A percentile compares a stretch with the other conserved stretches of the same genome.
phyloP scores from a whole-genome alignment of 64 coral and sea anemone species.

The Pachyseris speciosa region DNA sequence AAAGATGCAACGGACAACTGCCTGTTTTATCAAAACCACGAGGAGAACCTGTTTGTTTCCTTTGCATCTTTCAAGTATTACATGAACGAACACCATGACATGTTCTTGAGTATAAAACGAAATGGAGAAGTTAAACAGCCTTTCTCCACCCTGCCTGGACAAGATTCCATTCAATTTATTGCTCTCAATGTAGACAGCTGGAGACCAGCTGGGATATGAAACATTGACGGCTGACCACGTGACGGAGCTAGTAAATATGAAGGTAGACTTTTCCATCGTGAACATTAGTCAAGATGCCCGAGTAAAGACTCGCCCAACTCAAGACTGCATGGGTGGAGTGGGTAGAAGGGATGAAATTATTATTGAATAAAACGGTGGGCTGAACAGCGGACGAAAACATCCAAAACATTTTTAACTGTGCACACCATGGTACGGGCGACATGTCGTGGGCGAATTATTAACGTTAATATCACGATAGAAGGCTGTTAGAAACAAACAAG shows the following conservation, averaged over 20 bases:
- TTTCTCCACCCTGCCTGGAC: constrained; percentile 55
- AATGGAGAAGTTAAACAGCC: constrained; percentile 68
- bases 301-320: too few species aligned
- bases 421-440: too few species aligned
- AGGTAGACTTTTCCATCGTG: too few species aligned
- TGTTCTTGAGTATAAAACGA: constrained; percentile 84
- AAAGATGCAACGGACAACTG: constrained; percentile 26
- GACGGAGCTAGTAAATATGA: not conserved
- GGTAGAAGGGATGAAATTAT: too few species aligned
- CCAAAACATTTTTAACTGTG: too few species aligned
- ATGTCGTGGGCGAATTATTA: too few species aligned
- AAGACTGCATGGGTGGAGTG: too few species aligned
- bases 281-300: too few species aligned
- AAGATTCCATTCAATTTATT: constrained; percentile 64
- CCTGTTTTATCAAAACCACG: constrained; percentile 87
- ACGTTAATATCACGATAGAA: too few species aligned
- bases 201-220: not conserved
- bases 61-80: constrained; percentile 71
- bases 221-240: not conserved
- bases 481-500: too few species aligned
- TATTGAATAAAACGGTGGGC: too few species aligned
- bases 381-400: too few species aligned
- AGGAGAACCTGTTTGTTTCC: constrained; percentile 88
- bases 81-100: constrained; percentile 68
- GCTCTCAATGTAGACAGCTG: not conserved